Evolutionary conservation across 2,113 vertebrate genomes (phyloP).

Genomic region (Nanorana parkeri): DNA sequence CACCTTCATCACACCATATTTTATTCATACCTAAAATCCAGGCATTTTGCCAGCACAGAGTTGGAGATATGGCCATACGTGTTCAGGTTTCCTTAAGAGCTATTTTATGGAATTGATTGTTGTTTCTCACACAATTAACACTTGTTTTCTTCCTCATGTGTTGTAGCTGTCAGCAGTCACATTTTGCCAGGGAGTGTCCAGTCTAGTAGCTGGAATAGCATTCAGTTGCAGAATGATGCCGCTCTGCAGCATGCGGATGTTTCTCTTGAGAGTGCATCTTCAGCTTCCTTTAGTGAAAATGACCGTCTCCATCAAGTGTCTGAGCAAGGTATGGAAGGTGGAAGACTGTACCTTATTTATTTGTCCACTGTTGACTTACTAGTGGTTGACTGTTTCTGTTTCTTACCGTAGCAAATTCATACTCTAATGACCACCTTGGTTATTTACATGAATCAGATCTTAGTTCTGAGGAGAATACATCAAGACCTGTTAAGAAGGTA

Average conservation of each 20-base stretch:
- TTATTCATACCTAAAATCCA: too few species aligned
- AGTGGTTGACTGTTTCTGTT: not conserved
- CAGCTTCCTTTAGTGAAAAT: slow-evolving; percentile 11
- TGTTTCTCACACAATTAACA: not conserved
- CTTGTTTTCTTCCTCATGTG: not conserved
- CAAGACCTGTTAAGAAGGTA: not conserved
- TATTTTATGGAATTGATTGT: not conserved
- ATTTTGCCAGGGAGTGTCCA: slow-evolving; percentile 24
- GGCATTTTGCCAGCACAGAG: too few species aligned
- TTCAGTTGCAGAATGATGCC: not conserved
- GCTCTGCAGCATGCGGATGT: not conserved
- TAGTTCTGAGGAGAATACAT: not conserved
- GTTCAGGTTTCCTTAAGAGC: too few species aligned
- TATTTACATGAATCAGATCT: not conserved
- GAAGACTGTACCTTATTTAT: not conserved
- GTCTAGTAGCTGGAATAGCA: slow-evolving; percentile 15
- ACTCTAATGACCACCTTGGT: not conserved
- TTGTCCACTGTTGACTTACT: not conserved
- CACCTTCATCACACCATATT: too few species aligned
- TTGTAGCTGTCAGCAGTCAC: not conserved
- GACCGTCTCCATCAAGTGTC: slow-evolving; percentile 6
- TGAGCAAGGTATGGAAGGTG: not conserved
- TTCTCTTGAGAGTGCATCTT: not conserved
- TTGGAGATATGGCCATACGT: too few species aligned
- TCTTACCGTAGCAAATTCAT: not conserved